Percentiles rank a stretch among this genome's conserved stretches.
These are phyloP conservation scores for Bombus difficillimus DNA, from an alignment of 1,140 invertebrate species.

Conservation along the genomic window DNA sequence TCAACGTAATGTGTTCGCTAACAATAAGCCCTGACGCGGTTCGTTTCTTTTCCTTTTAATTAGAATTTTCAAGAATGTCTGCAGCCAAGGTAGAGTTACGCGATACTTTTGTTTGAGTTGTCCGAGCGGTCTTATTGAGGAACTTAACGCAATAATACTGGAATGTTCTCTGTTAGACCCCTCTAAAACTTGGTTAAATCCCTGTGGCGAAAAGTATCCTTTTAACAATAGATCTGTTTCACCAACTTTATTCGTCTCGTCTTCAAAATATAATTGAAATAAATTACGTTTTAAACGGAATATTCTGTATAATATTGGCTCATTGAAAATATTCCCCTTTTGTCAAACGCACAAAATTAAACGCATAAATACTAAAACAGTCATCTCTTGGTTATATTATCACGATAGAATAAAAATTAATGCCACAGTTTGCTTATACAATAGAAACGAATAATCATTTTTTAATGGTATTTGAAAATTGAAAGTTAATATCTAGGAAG, in stretches of 20 bases:
- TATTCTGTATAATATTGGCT: no score
- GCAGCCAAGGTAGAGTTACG: not conserved
- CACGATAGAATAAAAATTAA: no score
- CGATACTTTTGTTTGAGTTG: slow-evolving; percentile 30
- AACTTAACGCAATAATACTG: slow-evolving; percentile 29
- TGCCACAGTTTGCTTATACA: no score
- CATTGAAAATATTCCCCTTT: no score
- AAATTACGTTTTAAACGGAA: not conserved
- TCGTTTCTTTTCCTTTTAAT: slow-evolving; percentile 14
- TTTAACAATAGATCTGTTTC: slow-evolving; percentile 14
- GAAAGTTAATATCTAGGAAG: no score
- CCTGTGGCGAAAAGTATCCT: not conserved
- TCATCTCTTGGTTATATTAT: no score
- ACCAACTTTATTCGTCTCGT: not conserved
- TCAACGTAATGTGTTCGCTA: not conserved
- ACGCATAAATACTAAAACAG: no score
- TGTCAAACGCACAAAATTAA: no score
- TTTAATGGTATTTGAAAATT: no score
- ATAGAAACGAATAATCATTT: no score
- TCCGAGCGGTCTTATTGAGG: slow-evolving; percentile 1
- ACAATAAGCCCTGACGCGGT: not conserved
- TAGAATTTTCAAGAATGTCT: slow-evolving; percentile 26
- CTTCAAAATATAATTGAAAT: not conserved
- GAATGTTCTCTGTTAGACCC: slow-evolving; percentile 18
- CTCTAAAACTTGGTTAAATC: slow-evolving; percentile 17